Conservation (phyloP, 2,797 vertebrate species). For the Yasuhikotakia modesta region DNA sequence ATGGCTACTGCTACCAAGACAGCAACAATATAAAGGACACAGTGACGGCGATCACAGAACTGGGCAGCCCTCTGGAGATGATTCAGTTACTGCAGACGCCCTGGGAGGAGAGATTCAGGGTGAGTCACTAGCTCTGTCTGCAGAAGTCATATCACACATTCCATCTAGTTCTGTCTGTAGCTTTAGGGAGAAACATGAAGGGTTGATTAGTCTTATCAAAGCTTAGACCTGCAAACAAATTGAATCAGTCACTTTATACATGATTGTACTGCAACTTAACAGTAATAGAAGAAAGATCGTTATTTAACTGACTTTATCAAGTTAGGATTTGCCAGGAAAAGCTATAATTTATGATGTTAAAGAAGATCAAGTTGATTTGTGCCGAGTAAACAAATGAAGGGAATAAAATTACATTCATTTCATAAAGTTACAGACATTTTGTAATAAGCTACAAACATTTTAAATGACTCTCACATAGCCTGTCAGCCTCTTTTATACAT, state of each 20-base stretch:
- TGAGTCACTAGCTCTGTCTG: conserved; percentile 69
- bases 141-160: conserved; percentile 47
- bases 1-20: conserved; percentile 89
- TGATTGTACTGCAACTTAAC: background rate
- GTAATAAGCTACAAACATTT: conserved; percentile 26
- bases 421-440: conserved; percentile 23
- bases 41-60: conserved; percentile 88
- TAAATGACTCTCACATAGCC: conserved; percentile 12
- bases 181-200: conserved; percentile 32
- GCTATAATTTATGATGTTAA: background rate
- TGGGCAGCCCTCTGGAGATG: conserved; percentile 88
- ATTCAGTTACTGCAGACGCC: conserved; percentile 88
- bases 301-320: background rate
- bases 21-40: conserved; percentile 85
- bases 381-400: conserved; percentile 4
- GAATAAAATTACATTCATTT: conserved; percentile 22
- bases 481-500: background rate
- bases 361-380: background rate
- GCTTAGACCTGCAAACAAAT: background rate
- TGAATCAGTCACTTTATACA: background rate
- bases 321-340: background rate
- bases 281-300: background rate
- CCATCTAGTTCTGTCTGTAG: conserved; percentile 51
- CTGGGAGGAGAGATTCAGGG: conserved; percentile 89
- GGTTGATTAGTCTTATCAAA: conserved; percentile 8